phyloP scores from a whole-genome alignment of 2,113 vertebrate species.

The Cyrtonyx montezumae region DNA sequence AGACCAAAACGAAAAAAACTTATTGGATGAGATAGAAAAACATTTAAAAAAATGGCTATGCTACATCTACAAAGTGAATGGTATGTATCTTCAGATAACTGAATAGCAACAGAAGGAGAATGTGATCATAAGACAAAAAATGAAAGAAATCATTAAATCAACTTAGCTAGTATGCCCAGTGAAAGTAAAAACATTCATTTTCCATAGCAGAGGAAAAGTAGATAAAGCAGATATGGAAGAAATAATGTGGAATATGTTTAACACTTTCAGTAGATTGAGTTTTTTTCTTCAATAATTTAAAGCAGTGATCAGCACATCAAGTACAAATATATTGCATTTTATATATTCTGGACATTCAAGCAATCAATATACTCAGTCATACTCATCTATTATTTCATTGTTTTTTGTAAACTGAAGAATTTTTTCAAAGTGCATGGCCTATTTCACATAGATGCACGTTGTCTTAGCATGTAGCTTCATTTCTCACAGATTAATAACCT shows the following conservation, averaged over 20 bases:
- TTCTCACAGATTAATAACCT: neutral
- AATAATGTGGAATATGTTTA: neutral
- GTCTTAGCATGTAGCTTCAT: neutral
- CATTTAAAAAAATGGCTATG: neutral
- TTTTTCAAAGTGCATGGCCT: neutral
- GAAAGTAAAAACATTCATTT: neutral
- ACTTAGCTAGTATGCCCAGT: neutral
- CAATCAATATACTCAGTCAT: neutral
- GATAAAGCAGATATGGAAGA: neutral
- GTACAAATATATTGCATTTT: neutral
- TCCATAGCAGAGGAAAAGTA: neutral
- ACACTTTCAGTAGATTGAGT: neutral
- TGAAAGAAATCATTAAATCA: neutral
- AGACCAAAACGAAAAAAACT: neutral
- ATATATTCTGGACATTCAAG: neutral
- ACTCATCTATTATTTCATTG: neutral
- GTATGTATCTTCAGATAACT: neutral
- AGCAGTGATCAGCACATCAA: neutral
- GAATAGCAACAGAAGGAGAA: neutral
- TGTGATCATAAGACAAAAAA: neutral
- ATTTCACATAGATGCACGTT: neutral
- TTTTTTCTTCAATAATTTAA: neutral
- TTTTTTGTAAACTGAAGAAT: neutral
- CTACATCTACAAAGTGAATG: neutral
- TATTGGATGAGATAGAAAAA: neutral